Evolutionary conservation across 1,140 invertebrate genomes (phyloP).

Genomic region (Neodiprion pinetum): DNA sequence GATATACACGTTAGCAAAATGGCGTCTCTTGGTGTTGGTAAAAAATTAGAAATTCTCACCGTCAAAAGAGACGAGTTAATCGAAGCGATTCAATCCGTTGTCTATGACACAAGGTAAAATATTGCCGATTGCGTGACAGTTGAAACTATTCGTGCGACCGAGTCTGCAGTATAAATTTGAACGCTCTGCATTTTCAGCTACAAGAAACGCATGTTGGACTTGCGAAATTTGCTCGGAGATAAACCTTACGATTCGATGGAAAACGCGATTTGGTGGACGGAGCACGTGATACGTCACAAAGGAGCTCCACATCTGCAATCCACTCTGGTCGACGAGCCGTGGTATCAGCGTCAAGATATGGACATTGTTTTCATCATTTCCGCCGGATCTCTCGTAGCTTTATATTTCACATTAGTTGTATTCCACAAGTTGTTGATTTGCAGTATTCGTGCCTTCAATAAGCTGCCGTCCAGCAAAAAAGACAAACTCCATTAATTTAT

Average conservation of each 20-base stretch:
- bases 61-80: constrained; percentile 28
- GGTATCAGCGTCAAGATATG: constrained; percentile 45
- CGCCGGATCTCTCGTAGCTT: neutral
- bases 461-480: no score
- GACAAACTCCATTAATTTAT: no score
- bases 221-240: constrained; percentile 49
- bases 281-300: constrained; percentile 64
- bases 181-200: constrained; percentile 37
- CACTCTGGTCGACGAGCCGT: constrained; percentile 47
- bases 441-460: neutral
- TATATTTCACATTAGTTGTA: neutral
- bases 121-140: neutral
- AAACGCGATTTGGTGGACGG: constrained; percentile 63
- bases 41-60: constrained; percentile 24
- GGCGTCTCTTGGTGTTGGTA: constrained; percentile 34
- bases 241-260: constrained; percentile 54
- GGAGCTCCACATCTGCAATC: constrained; percentile 58
- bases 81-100: constrained; percentile 31
- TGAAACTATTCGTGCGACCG: neutral
- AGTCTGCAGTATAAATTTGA: neutral
- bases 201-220: constrained; percentile 41
- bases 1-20: constrained; percentile 36
- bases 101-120: constrained; percentile 34
- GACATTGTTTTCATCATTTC: constrained; percentile 35
- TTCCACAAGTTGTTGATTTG: neutral